Percentiles rank a stretch among this genome's conserved stretches.
These are phyloP conservation scores for Chrysomela aeneicollis DNA, from an alignment of 2,888 invertebrate species.

Conservation along the genomic window DNA sequence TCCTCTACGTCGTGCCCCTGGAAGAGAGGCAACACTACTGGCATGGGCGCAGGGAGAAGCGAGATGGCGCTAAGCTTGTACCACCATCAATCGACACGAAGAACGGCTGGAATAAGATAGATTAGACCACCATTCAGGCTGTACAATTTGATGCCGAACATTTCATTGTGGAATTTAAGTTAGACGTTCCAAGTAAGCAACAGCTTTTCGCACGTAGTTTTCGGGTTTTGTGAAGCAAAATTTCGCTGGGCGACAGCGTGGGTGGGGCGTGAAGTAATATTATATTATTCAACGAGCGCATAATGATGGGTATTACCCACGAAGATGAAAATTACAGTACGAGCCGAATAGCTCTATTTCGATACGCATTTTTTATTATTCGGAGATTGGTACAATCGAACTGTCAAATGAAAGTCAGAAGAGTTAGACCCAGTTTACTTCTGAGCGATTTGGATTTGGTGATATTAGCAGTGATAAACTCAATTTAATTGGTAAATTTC, in stretches of 20 bases:
- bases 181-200: slow-evolving; percentile 38
- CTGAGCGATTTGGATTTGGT: too few relatives aligned
- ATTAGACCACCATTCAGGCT: slow-evolving; percentile 59
- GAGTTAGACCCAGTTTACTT: too few relatives aligned
- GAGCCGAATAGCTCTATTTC: too few relatives aligned
- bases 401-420: too few relatives aligned
- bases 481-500: too few relatives aligned
- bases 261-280: slow-evolving; percentile 60
- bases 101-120: slow-evolving; percentile 60
- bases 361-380: too few relatives aligned
- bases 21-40: slow-evolving; percentile 27
- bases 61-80: slow-evolving; percentile 37
- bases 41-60: slow-evolving; percentile 10
- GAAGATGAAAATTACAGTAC: too few relatives aligned
- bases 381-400: too few relatives aligned
- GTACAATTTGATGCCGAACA: slow-evolving; percentile 58
- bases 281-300: too few relatives aligned
- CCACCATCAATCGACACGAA: slow-evolving; percentile 56
- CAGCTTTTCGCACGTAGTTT: slow-evolving; percentile 36
- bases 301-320: too few relatives aligned
- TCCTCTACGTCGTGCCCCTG: slow-evolving; percentile 31
- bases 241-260: slow-evolving; percentile 48
- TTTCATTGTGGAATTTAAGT: slow-evolving; percentile 54
- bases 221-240: slow-evolving; percentile 30
- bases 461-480: too few relatives aligned